These are phyloP conservation scores for Brachionus sp. DNA, from an alignment of 1,140 invertebrate genomes.

Conservation along the genomic window DNA sequence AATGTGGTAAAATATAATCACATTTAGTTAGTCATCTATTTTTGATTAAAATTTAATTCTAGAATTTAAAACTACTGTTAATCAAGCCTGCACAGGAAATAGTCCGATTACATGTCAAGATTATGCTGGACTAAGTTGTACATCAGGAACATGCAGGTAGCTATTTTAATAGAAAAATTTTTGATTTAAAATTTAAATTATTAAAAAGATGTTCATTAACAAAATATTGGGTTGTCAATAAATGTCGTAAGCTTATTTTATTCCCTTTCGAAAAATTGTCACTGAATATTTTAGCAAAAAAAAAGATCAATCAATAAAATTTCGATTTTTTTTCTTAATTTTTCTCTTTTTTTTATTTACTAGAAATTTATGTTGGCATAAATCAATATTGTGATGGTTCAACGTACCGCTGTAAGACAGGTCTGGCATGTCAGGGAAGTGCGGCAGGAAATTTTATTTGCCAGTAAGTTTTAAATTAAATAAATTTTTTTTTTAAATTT, in stretches of 20 bases:
- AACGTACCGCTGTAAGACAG: background rate
- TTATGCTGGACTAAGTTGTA: slow-evolving; percentile 4
- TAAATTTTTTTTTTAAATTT: background rate
- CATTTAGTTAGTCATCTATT: too few relatives aligned
- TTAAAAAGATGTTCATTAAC: background rate
- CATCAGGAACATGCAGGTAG: background rate
- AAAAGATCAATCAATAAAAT: background rate
- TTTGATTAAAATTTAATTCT: background rate
- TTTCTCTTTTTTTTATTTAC: too few relatives aligned
- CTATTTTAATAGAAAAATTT: background rate
- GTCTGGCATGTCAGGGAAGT: background rate
- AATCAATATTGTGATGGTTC: slow-evolving; percentile 40
- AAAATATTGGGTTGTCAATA: slow-evolving; percentile 32
- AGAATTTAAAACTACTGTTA: background rate
- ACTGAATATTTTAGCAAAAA: too few relatives aligned
- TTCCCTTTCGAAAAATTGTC: too few relatives aligned
- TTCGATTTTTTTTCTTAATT: background rate
- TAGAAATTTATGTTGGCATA: slow-evolving; percentile 1
- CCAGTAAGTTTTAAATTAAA: background rate
- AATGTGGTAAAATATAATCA: background rate
- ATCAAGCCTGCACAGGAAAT: background rate
- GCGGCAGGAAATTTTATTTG: background rate
- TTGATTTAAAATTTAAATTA: background rate
- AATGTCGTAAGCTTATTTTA: slow-evolving; percentile 36
- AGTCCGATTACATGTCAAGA: slow-evolving; percentile 5